Percentiles rank a stretch among this genome's conserved stretches.
These are phyloP conservation scores for Notarius lentiginosus DNA, from an alignment of 2,113 vertebrate species.

Conservation along the genomic window DNA sequence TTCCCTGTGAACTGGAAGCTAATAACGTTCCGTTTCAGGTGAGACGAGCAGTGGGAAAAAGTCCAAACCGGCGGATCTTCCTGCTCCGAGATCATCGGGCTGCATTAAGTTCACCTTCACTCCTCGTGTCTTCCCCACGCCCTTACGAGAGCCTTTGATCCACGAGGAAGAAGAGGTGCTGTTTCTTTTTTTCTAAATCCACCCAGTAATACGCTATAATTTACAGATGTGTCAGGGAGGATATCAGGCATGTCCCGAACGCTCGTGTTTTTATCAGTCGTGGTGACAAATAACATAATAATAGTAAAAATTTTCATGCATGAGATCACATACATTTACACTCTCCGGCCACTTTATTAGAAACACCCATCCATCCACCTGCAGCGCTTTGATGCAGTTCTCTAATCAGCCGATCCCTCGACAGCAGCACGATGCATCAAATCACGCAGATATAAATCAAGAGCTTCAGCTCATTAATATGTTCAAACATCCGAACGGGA, in stretches of 20 bases:
- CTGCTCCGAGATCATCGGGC: conserved; percentile 77
- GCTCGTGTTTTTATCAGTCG: background rate
- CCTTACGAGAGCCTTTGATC: conserved; percentile 83
- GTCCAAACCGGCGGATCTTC: conserved; percentile 64
- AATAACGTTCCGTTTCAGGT: conserved; percentile 44
- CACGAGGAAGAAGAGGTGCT: conserved; percentile 88
- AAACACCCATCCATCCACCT: no score
- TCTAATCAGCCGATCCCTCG: no score
- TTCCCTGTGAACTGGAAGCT: background rate
- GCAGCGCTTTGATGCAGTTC: no score
- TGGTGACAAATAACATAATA: background rate
- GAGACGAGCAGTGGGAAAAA: conserved; percentile 50
- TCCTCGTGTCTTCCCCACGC: conserved; percentile 86
- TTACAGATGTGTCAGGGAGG: background rate
- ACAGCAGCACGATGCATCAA: no score
- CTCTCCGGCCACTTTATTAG: no score
- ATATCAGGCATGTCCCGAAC: background rate
- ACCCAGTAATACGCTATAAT: background rate
- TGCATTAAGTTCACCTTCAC: conserved; percentile 85
- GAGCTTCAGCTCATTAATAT: no score
- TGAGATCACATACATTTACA: no score
- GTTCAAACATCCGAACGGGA: no score
- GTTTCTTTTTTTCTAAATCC: background rate
- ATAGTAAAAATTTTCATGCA: no score
- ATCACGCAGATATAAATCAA: no score